Conservation (phyloP, 2,797 vertebrate genomes). For the Fistularia tabacaria region DNA sequence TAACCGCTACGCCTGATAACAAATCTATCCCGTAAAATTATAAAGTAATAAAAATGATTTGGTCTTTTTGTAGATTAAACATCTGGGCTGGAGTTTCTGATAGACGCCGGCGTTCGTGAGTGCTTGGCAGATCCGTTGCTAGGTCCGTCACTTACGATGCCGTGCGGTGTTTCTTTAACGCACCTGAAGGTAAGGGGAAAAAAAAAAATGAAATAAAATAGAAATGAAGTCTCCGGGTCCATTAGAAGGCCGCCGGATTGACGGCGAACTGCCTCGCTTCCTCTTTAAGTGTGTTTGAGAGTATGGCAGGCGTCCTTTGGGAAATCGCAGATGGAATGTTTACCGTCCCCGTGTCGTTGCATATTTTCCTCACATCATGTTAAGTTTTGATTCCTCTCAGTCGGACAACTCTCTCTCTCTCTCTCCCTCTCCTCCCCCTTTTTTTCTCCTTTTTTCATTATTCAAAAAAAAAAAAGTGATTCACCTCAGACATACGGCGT, state of each 20-base stretch:
- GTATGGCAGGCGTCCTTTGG: constrained; percentile 66
- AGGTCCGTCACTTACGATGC: too few species aligned
- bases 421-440: constrained; percentile 27
- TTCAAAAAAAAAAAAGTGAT: constrained; percentile 58
- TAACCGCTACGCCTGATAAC: too few species aligned
- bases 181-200: too few species aligned
- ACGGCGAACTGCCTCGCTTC: constrained; percentile 61
- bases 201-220: constrained; percentile 28
- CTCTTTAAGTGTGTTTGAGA: constrained; percentile 72
- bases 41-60: too few species aligned
- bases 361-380: constrained; percentile 68
- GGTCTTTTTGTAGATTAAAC: too few species aligned
- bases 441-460: constrained; percentile 55
- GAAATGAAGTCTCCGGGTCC: constrained; percentile 14
- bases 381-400: constrained; percentile 62
- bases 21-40: too few species aligned
- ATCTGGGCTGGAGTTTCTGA: too few species aligned
- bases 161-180: too few species aligned
- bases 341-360: constrained; percentile 69
- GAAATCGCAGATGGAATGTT: constrained; percentile 72
- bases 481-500: constrained; percentile 63
- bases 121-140: too few species aligned
- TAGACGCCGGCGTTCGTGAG: too few species aligned
- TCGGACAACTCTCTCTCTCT: constrained; percentile 60
- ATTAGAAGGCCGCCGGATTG: constrained; percentile 66